phyloP scores from a whole-genome alignment of 1,140 invertebrate genomes.

The Eulimnadia texana region DNA sequence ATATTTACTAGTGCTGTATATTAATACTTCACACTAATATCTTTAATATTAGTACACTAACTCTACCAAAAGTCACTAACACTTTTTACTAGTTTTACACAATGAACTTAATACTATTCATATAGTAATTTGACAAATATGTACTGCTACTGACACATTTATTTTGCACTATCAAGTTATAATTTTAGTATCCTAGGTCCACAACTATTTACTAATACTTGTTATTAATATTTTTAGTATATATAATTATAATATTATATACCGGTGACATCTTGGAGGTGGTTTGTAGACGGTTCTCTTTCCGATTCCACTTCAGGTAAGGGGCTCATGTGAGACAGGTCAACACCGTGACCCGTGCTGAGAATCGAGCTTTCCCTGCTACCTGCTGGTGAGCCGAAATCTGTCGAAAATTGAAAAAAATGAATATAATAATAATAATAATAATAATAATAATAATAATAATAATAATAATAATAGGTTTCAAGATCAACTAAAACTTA shows the following conservation, averaged over 20 bases:
- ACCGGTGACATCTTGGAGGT: constrained; percentile 4
- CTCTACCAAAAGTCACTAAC: no score
- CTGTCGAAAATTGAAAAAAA: constrained; percentile 14
- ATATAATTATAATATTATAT: neutral
- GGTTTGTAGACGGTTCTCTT: neutral
- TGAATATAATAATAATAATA: neutral
- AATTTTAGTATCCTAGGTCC: no score
- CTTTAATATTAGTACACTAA: no score
- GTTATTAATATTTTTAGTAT: no score
- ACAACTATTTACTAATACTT: no score
- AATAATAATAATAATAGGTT: neutral
- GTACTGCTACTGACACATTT: no score
- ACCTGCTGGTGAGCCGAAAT: constrained; percentile 19
- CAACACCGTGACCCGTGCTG: neutral
- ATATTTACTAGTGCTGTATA: no score
- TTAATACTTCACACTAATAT: no score
- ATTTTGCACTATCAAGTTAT: no score
- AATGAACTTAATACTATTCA: no score
- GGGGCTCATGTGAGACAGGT: constrained; percentile 4
- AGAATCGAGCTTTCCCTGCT: constrained; percentile 3
- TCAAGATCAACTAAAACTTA: neutral
- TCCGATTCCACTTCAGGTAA: constrained; percentile 6
- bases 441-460: neutral
- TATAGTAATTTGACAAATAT: no score
- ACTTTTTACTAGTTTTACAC: no score